Base-by-base conservation (phyloP, 2,888 invertebrate genomes). In the Ligdia adustata region DNA sequence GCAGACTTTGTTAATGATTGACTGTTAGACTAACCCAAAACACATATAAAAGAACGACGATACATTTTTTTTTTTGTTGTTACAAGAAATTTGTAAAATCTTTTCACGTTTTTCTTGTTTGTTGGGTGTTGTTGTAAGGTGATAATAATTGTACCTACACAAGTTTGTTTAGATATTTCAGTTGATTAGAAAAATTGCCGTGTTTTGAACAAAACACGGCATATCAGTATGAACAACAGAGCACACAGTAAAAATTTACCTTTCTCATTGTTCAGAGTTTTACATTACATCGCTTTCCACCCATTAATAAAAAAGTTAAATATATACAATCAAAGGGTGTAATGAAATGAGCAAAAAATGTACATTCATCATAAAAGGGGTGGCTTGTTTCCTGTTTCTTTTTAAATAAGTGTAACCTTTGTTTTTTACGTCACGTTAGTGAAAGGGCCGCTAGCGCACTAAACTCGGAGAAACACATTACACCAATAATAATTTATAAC, bases 311-410 rank as follows among this genome's bases (percentile, higher is more conserved):
- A 45, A 45, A 45, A n/a, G 32, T 33, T 26, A 38, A n/a, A n/a
- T 44, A 32, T 44, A 22, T 39, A 46, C 37, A 44, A 38, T 44
- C 44, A 44, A 29, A 46, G 28, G 33, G 37, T 32, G 37, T 27
- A 45, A 40, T 45, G 28, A 45, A 45, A 45, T 24, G 33, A 51
- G 41, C 42, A 46, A 41, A 37, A 29, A 42, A 38, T 22, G 22
- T 22, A 43, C 46, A 49, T 49, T 40, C 32, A 45, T 50, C 44
- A 50, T 32, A 49, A 26, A 42, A 22, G 18, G 26, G n/a, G 34
- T 34, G 57, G 49, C 62, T 47, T 48, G 57, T 55, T 66, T 70
- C 68, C 72, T 64, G 35, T 66, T 69, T 60, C 72, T 72, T 22
- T 7, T 68, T 69, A 62, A 69, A 61, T 61, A 54, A 52, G 52